phyloP scores from a whole-genome alignment of 2,113 vertebrate genomes.

The Odontophorus gujanensis region DNA sequence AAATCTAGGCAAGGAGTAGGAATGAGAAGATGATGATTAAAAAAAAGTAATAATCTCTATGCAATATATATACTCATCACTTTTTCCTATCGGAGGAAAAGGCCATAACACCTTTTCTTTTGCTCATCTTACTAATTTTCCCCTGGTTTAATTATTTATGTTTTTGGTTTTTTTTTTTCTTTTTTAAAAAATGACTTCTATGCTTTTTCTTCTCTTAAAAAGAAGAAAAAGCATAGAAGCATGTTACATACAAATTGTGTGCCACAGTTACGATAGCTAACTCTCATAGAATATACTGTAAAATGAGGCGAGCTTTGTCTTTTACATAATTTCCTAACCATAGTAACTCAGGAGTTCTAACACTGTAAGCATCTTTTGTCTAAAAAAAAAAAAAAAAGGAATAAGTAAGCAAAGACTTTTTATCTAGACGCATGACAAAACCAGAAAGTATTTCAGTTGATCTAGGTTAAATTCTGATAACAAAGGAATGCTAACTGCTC shows the following conservation, averaged over 20 bases:
- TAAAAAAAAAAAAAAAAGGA: neutral
- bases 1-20: neutral
- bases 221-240: neutral
- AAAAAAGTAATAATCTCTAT: neutral
- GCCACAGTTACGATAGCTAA: neutral
- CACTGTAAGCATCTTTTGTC: conserved; percentile 31
- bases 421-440: conserved; percentile 47
- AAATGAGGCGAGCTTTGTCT: neutral
- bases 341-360: neutral
- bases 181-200: neutral
- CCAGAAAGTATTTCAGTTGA: conserved; percentile 6
- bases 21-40: neutral
- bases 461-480: conserved; percentile 43
- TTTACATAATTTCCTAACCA: neutral
- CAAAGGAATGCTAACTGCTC: conserved; percentile 33
- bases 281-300: neutral
- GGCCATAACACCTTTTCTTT: neutral
- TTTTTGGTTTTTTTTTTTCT: too few species aligned
- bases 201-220: too few species aligned
- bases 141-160: neutral
- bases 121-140: neutral
- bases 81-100: neutral
- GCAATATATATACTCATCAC: neutral
- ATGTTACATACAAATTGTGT: neutral
- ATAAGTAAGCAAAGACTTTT: conserved; percentile 17